phyloP scores from a whole-genome alignment of 2,113 vertebrate genomes.

The Litocranius walleri region DNA sequence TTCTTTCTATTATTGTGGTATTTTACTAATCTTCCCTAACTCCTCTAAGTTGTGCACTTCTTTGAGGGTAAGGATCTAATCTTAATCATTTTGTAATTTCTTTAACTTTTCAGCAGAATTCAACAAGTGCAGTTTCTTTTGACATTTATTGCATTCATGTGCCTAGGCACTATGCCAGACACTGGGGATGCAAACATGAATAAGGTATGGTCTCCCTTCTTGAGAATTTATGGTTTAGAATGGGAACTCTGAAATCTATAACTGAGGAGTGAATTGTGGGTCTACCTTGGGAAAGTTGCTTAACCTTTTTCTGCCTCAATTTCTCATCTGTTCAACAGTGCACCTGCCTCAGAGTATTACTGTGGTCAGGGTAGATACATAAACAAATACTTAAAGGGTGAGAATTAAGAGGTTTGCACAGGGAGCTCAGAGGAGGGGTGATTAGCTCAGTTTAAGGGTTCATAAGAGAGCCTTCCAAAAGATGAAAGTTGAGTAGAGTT shows the following conservation, averaged over 20 bases:
- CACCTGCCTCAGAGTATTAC: background rate
- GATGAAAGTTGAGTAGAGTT: background rate
- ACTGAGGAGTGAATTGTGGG: background rate
- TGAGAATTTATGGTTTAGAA: background rate
- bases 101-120: slow-evolving; percentile 8
- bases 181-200: background rate
- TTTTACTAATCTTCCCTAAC: slow-evolving; percentile 11
- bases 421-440: background rate
- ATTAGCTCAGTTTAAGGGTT: background rate
- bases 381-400: background rate
- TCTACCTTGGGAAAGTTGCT: background rate
- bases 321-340: background rate
- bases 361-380: background rate
- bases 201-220: background rate
- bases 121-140: background rate
- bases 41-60: background rate
- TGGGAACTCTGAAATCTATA: background rate
- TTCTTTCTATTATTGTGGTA: background rate
- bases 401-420: background rate
- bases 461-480: background rate
- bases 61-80: background rate
- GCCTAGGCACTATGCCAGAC: background rate
- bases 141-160: background rate
- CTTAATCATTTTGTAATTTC: slow-evolving; percentile 29
- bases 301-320: background rate